Conservation (phyloP, 2,797 vertebrate genomes). For the Pachyuromys duprasi region DNA sequence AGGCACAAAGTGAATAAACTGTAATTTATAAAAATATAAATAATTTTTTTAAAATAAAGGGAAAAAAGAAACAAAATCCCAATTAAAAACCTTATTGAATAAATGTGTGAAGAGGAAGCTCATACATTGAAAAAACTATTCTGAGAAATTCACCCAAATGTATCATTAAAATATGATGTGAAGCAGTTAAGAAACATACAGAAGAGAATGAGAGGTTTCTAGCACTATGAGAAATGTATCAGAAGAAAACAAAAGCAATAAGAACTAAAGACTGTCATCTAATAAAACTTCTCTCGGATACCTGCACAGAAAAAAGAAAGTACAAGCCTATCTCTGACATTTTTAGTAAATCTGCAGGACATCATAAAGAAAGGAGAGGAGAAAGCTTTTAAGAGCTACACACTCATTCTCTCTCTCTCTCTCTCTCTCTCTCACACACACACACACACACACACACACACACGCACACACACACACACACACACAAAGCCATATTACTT, state of each 20-base stretch:
- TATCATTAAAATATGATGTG: slow-evolving; percentile 1
- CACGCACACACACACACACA: not conserved
- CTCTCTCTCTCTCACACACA: too few relatives aligned
- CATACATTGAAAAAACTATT: not conserved
- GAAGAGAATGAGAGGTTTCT: not conserved
- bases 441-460: not conserved
- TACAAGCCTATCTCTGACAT: not conserved
- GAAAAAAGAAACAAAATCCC: not conserved
- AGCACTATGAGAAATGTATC: not conserved
- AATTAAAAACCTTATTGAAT: not conserved
- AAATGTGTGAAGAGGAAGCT: slow-evolving; percentile 4
- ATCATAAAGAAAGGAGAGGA: not conserved
- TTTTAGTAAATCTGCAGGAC: not conserved
- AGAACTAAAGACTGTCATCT: slow-evolving; percentile 32
- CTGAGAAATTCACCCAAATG: slow-evolving; percentile 46
- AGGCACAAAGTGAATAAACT: too few relatives aligned
- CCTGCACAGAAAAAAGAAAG: not conserved
- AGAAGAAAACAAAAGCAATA: not conserved
- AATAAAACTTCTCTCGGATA: not conserved
- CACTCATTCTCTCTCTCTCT: too few relatives aligned
- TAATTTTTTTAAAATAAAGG: too few relatives aligned
- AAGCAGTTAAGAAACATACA: not conserved
- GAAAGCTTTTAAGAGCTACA: not conserved
- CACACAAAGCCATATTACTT: not conserved
- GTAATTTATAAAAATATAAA: too few relatives aligned